These are phyloP conservation scores for Pemphredon lugubris DNA, from an alignment of 2,888 invertebrate genomes.

Conservation along the genomic window DNA sequence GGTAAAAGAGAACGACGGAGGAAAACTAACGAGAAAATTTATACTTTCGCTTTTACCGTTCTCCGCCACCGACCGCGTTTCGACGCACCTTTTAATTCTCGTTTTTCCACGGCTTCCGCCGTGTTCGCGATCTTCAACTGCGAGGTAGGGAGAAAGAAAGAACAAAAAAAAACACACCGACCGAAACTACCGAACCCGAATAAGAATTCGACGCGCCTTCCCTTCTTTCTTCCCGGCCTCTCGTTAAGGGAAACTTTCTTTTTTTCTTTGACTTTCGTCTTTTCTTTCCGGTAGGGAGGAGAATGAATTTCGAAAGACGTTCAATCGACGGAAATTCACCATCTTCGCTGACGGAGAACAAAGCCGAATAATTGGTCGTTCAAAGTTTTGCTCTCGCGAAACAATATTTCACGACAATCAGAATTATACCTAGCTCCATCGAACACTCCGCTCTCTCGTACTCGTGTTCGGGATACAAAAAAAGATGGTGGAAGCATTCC, in stretches of 20 bases:
- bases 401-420: no score
- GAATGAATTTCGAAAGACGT: neutral
- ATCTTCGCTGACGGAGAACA: neutral
- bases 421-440: no score
- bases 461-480: no score
- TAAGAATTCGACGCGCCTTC: constrained; percentile 35
- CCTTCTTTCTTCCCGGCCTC: constrained; percentile 8
- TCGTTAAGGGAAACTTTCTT: constrained; percentile 37
- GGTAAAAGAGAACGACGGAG: neutral
- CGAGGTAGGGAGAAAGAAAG: constrained; percentile 21
- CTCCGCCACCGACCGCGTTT: neutral
- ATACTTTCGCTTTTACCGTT: constrained; percentile 41
- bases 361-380: neutral
- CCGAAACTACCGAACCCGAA: constrained; percentile 34
- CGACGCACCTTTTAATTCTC: constrained; percentile 37
- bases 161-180: constrained; percentile 24
- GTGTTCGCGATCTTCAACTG: constrained; percentile 29
- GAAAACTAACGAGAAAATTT: constrained; percentile 30
- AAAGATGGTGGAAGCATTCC: no score
- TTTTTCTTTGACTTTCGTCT: constrained; percentile 21
- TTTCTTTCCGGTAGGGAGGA: constrained; percentile 7
- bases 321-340: neutral
- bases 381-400: no score
- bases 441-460: no score
- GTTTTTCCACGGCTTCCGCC: constrained; percentile 24